Evolutionary conservation across 2,888 invertebrate genomes (phyloP), one percentile per base, ranked within the genome.

Genomic region (Epistrophella euchroma): DNA sequence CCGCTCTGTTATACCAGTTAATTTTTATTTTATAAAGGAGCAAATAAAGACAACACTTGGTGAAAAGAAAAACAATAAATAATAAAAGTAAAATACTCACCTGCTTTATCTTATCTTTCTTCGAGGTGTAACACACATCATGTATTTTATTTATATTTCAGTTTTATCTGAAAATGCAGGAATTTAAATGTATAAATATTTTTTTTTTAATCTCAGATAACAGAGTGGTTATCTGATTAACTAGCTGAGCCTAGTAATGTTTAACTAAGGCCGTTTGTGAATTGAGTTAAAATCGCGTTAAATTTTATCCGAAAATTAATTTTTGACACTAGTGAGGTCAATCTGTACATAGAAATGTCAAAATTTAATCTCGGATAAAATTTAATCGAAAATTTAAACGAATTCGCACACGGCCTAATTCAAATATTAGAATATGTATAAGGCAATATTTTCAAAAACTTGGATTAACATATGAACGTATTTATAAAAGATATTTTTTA

Each of bases 91-190:
- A 37, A 13, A 10, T 56, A 17, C 35, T 17, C 10, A 17, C 52
- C 13, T n/a, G 25, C 15, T 56, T 56, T 32, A 56, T 56, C 56
- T 56, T 56, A 56, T 56, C 56, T 17, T n/a, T 32, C 9, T 2
- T 17, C 32, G 32, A 55, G 28, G 28, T 32, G 32, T 28, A 45
- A 47, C 4, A 47, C 11, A 4, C 19, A 19, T n/a, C 40, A 15
- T 40, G 13, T 10, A 45, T 47, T 10, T 3, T 35, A 10, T 32
- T 6, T 32, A 32, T 11, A 13, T 22, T 13, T 4, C 28, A 17
- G 4, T 17, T 17, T 56, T 17, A 35, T 35, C 35, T 6, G 13
- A 32, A 32, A 10, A 17, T 32, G 56, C 28, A 10, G 17, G 19
- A 4, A 56, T 56, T 35, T 19, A 2, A 56, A 56, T 56, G 17